Percentiles rank a stretch among this genome's conserved stretches.
phyloP scores from a whole-genome alignment of 2,888 invertebrate species.

The Listrodromus nycthemerus region DNA sequence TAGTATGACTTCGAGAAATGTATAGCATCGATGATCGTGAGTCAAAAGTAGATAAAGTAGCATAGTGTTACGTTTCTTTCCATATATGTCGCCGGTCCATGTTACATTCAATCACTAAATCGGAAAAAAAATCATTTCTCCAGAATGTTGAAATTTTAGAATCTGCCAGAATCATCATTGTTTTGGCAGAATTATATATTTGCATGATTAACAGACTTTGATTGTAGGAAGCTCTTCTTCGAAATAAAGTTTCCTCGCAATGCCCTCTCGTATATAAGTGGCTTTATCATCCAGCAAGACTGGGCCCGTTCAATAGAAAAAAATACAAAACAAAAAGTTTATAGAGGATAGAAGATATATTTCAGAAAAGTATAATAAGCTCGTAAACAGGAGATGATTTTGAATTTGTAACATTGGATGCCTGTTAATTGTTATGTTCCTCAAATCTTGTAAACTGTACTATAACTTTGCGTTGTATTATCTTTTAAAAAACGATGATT shows the following conservation, averaged over 20 bases:
- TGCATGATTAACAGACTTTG: conserved; percentile 49
- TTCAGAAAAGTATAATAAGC: conserved; percentile 60
- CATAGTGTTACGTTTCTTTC: conserved; percentile 29
- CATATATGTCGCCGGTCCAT: conserved; percentile 1
- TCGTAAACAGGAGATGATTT: conserved; percentile 29
- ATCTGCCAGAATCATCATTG: conserved; percentile 23
- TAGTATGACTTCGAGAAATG: conserved; percentile 61
- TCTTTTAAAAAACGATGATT: conserved; percentile 50
- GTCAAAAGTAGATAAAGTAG: conserved; percentile 22
- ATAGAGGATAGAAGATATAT: conserved; percentile 36
- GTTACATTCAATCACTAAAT: conserved; percentile 29
- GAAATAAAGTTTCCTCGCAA: conserved; percentile 41
- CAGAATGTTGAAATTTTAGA: conserved; percentile 17
- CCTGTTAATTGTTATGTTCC: conserved; percentile 64
- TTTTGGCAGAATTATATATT: conserved; percentile 34
- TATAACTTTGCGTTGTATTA: conserved; percentile 59
- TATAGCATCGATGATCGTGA: conserved; percentile 46
- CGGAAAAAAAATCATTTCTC: background rate
- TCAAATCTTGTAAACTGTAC: conserved; percentile 55
- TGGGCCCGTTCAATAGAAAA: conserved; percentile 43
- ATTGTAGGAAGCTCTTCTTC: conserved; percentile 65
- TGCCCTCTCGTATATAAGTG: conserved; percentile 38
- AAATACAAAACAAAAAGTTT: conserved; percentile 18
- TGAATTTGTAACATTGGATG: conserved; percentile 46
- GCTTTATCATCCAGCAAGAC: conserved; percentile 54